These are phyloP conservation scores for Tipula lateralis DNA, from an alignment of 2,888 invertebrate genomes.

Conservation along the genomic window DNA sequence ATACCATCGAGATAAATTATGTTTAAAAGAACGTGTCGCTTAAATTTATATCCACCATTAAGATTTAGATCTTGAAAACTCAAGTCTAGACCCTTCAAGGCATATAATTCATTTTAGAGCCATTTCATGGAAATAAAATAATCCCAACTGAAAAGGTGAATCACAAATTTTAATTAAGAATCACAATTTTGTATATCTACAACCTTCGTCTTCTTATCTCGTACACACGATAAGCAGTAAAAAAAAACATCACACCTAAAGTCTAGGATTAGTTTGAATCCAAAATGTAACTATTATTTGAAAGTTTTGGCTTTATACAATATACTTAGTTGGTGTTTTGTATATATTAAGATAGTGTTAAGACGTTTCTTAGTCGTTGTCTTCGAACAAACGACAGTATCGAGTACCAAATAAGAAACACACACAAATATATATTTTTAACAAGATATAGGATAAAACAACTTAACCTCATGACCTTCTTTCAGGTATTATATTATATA, in stretches of 20 bases:
- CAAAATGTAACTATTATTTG: background rate
- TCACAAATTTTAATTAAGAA: background rate
- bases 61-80: too few species aligned
- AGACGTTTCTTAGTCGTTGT: background rate
- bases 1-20: too few species aligned
- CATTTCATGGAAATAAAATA: background rate
- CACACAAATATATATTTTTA: background rate
- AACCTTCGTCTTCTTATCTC: background rate
- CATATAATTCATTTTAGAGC: too few species aligned
- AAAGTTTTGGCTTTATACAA: background rate
- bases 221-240: background rate
- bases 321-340: background rate
- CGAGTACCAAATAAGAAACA: background rate
- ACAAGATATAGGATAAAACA: conserved; percentile 7
- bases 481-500: background rate
- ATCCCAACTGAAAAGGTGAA: background rate
- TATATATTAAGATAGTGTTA: background rate
- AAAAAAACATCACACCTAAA: background rate
- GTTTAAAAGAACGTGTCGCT: too few species aligned
- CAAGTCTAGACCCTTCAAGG: too few species aligned
- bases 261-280: background rate
- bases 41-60: too few species aligned
- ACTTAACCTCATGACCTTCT: conserved; percentile 19
- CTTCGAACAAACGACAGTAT: background rate
- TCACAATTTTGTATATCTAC: background rate